phyloP scores from a whole-genome alignment of 1,140 invertebrate species.

The Ips nitidus region DNA sequence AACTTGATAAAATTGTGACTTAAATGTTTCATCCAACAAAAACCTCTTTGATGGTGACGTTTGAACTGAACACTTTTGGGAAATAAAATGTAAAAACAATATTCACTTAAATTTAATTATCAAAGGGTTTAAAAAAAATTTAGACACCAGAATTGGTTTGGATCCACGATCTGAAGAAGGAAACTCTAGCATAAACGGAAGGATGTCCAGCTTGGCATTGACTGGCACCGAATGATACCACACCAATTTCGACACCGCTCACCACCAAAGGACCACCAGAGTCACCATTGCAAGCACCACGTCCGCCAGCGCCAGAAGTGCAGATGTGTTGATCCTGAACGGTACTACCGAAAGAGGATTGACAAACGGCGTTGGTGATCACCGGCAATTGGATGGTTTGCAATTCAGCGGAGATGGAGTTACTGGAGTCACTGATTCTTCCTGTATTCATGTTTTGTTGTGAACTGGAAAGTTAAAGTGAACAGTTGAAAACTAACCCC shows the following conservation, averaged over 20 bases:
- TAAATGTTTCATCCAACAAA: too few relatives aligned
- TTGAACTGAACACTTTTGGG: too few relatives aligned
- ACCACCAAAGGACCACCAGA: conserved; percentile 33
- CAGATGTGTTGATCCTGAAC: conserved; percentile 23
- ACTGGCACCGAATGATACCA: conserved; percentile 29
- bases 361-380: conserved; percentile 17
- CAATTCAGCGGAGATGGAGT: conserved; percentile 5
- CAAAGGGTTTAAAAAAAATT: background rate
- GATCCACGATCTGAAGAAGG: conserved; percentile 30
- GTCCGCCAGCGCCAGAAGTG: conserved; percentile 18
- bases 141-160: background rate
- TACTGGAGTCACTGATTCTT: conserved; percentile 8
- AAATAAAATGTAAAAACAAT: too few relatives aligned
- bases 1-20: too few relatives aligned
- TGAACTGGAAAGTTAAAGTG: background rate
- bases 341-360: conserved; percentile 2
- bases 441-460: background rate
- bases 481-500: conserved; percentile 2
- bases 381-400: conserved; percentile 8
- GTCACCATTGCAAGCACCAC: conserved; percentile 34
- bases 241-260: conserved; percentile 27
- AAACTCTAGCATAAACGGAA: conserved; percentile 38
- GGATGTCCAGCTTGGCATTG: conserved; percentile 17
- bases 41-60: too few relatives aligned
- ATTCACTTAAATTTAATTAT: too few relatives aligned